phyloP scores from a whole-genome alignment of 2,113 vertebrate genomes.

The Helogale parvula region DNA sequence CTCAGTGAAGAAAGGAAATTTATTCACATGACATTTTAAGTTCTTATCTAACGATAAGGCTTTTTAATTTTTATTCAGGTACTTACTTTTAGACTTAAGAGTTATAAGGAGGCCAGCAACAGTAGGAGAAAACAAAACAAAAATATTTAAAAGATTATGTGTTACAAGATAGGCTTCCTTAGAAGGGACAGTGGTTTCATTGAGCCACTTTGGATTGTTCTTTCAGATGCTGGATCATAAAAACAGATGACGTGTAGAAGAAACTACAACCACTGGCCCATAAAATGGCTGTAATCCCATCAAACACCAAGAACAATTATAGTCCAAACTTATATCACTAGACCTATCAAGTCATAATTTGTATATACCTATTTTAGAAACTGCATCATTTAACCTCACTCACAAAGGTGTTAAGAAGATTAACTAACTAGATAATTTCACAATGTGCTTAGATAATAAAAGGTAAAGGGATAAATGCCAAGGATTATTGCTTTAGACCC shows the following conservation, averaged over 20 bases:
- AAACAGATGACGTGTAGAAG: slow-evolving; percentile 57
- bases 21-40: background rate
- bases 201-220: slow-evolving; percentile 37
- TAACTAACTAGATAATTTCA: slow-evolving; percentile 80
- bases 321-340: slow-evolving; percentile 56
- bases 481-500: slow-evolving; percentile 77
- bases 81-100: slow-evolving; percentile 28
- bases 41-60: background rate
- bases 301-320: slow-evolving; percentile 71
- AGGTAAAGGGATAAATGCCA: slow-evolving; percentile 76
- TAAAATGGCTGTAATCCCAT: slow-evolving; percentile 67
- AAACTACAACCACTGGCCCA: slow-evolving; percentile 58
- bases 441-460: slow-evolving; percentile 79
- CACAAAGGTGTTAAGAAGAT: slow-evolving; percentile 71
- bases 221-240: slow-evolving; percentile 59
- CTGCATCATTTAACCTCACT: slow-evolving; percentile 77
- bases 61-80: background rate
- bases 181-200: background rate
- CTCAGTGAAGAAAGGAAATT: background rate
- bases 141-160: background rate
- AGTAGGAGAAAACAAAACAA: background rate
- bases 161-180: background rate
- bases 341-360: slow-evolving; percentile 76
- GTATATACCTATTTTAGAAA: slow-evolving; percentile 79
- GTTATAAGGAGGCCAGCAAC: background rate